A percentile compares a stretch with the other conserved stretches of the same genome.
Evolutionary conservation across 2,888 invertebrate genomes (phyloP).

Genomic region (Patella pellucida): DNA sequence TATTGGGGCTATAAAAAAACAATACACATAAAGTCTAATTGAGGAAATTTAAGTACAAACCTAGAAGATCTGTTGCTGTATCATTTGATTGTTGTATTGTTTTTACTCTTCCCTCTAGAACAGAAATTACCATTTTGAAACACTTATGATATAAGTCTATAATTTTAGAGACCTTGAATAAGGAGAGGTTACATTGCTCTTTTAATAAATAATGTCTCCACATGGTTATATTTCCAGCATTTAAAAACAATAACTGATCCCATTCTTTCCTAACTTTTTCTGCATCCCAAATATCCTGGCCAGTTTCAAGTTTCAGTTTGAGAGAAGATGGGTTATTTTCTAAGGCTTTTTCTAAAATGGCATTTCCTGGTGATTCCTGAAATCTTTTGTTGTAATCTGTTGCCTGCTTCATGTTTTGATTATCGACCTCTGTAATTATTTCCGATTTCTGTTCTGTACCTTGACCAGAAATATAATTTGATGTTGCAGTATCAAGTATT

Average conservation of each 20-base stretch:
- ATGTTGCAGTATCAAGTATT: conserved; percentile 57
- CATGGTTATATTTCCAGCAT: conserved; percentile 67
- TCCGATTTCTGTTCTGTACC: conserved; percentile 18
- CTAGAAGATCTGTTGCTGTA: conserved; percentile 58
- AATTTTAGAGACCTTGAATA: conserved; percentile 64
- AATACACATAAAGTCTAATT: not conserved
- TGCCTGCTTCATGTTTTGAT: conserved; percentile 39
- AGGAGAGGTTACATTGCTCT: conserved; percentile 65
- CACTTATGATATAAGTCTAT: conserved; percentile 68
- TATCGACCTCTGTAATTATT: conserved; percentile 24
- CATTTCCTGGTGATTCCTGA: conserved; percentile 65
- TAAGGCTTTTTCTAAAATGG: conserved; percentile 71
- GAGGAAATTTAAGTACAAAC: conserved; percentile 40
- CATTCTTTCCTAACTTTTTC: conserved; percentile 67
- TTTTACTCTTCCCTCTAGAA: conserved; percentile 65
- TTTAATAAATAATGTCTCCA: conserved; percentile 70
- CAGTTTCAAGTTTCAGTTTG: conserved; percentile 67
- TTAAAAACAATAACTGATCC: conserved; percentile 69
- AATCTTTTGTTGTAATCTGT: conserved; percentile 65
- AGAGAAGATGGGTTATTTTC: conserved; percentile 67
- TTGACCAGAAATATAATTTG: conserved; percentile 59
- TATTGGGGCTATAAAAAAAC: no score
- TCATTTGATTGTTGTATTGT: conserved; percentile 60
- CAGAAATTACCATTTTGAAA: conserved; percentile 48
- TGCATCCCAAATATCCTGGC: conserved; percentile 63